Evolutionary conservation across 2,113 vertebrate genomes (phyloP), one percentile per base, ranked within the genome.

Genomic region (Brachirus orientalis): DNA sequence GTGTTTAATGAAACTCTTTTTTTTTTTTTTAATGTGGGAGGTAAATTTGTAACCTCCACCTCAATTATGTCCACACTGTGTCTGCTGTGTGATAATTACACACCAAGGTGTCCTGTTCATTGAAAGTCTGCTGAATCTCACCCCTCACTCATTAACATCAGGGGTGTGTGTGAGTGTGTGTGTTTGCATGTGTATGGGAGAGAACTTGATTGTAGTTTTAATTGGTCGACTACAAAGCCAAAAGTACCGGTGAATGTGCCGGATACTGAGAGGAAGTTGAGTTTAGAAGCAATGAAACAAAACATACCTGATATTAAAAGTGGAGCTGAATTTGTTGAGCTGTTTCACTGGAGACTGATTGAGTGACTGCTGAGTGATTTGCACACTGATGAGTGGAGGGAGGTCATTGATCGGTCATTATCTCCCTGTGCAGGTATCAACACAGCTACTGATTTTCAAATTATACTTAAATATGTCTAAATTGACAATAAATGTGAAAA

Each of bases 41-140:
- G 62, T n/a, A 77, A 41, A 85, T 83, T 46, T 85, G 53, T 83
- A 76, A 83, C 75, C 73, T 85, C 71, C 80, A 88, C 80, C 38
- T 86, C 78, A 82, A 75, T 82, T 79, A 88, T 50, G 67, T 79
- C 47, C 43, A 64, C 50, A 28, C 19, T 59, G 54, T 62, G 65
- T 47, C 72, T 64, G 77, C 22, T 56, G 69, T 55, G 60, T 45
- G 46, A 10, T 84, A 72, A 87, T 87, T 72, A 75, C 65, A 80
- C 77, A 63, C 63, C 33, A 22, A 54, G 45, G 45, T 54, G 38
- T 75, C 63, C 20, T 59, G 56, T 57, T 65, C 67, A 62, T 43
- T 75, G 60, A 69, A 72, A 75, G 65, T 55, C 37, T 44, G 37
- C 61, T 54, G 18, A 12, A 36, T 14, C 40, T 53, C 44, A 33